phyloP scores from a whole-genome alignment of 1,140 invertebrate genomes.

The Proales similis region DNA sequence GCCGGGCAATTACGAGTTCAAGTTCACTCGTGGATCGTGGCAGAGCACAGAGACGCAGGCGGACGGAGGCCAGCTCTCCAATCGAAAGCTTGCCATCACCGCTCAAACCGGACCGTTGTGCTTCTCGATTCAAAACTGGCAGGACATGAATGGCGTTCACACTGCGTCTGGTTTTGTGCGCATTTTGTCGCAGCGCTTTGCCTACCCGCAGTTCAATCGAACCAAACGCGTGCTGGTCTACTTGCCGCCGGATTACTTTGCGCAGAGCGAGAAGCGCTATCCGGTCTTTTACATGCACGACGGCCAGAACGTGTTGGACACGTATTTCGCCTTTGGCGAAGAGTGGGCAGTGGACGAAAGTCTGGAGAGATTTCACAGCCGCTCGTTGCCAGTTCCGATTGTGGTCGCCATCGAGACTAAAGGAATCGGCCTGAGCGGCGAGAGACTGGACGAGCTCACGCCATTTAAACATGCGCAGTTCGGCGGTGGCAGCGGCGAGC shows the following conservation, averaged over 20 bases:
- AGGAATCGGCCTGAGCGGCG: too few species aligned
- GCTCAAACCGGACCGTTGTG: neutral
- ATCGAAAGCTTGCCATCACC: slow-evolving; percentile 2
- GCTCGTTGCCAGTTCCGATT: neutral
- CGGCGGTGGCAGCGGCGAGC: slow-evolving; percentile 12
- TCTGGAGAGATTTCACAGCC: neutral
- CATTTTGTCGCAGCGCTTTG: slow-evolving; percentile 16
- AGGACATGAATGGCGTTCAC: slow-evolving; percentile 20
- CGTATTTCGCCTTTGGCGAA: slow-evolving; percentile 1
- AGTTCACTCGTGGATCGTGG: slow-evolving; percentile 29
- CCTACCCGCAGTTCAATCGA: slow-evolving; percentile 17
- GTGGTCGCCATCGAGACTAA: slow-evolving; percentile 26
- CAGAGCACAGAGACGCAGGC: neutral
- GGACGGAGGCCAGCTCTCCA: neutral
- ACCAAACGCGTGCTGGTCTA: slow-evolving; percentile 29
- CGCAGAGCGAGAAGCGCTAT: slow-evolving; percentile 4
- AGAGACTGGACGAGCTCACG: slow-evolving; percentile 23
- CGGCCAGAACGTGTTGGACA: slow-evolving; percentile 34
- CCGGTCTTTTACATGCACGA: slow-evolving; percentile 37
- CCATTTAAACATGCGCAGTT: slow-evolving; percentile 3
- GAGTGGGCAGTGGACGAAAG: slow-evolving; percentile 37
- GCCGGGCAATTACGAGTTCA: slow-evolving; percentile 6
- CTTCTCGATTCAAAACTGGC: slow-evolving; percentile 1
- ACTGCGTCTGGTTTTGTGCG: slow-evolving; percentile 8
- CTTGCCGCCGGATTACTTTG: slow-evolving; percentile 20